Evolutionary conservation across 2,888 invertebrate genomes (phyloP).

Genomic region (Unio delphinus): DNA sequence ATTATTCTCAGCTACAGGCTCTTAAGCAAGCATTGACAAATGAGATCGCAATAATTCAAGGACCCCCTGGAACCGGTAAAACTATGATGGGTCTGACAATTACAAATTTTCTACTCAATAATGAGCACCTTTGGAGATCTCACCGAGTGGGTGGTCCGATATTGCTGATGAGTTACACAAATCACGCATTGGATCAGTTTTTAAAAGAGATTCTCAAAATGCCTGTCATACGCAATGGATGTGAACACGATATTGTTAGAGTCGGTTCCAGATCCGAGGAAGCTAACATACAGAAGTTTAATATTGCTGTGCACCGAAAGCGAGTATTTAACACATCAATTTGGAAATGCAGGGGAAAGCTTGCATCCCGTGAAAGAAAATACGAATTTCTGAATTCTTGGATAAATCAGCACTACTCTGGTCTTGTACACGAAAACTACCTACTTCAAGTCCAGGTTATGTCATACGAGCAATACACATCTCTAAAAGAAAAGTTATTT

Average conservation of each 20-base stretch:
- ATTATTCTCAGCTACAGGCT: constrained; percentile 48
- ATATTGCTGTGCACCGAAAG: too few relatives aligned
- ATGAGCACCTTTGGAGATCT: constrained; percentile 61
- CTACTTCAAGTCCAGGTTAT: background rate
- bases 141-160: constrained; percentile 75
- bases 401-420: background rate
- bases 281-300: too few relatives aligned
- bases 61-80: constrained; percentile 52
- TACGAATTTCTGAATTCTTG: background rate
- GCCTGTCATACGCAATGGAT: background rate
- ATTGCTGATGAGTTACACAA: constrained; percentile 86
- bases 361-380: too few relatives aligned
- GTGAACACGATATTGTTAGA: too few relatives aligned
- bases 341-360: too few relatives aligned
- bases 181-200: constrained; percentile 90
- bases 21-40: constrained; percentile 41
- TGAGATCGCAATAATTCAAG: constrained; percentile 52
- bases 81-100: constrained; percentile 48
- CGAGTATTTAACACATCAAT: too few relatives aligned
- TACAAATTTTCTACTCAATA: constrained; percentile 77
- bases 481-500: background rate
- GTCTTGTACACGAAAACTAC: constrained; percentile 8
- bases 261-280: too few relatives aligned
- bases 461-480: background rate
- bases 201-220: constrained; percentile 75